Evolutionary conservation across 2,888 invertebrate species (phyloP).

Genomic region (Lathronympha strigana): DNA sequence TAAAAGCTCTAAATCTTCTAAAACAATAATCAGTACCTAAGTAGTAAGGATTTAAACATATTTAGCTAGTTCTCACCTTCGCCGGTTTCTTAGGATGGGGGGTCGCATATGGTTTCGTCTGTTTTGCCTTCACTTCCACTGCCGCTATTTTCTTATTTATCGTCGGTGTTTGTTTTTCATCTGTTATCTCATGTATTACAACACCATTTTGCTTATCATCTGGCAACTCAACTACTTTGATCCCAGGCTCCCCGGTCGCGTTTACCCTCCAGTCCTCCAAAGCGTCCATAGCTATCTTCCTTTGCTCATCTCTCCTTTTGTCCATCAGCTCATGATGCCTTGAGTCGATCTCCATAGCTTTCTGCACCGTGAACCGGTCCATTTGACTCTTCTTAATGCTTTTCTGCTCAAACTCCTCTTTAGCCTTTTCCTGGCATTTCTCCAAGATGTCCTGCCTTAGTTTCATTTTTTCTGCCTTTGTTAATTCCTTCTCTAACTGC

Average conservation of each 20-base stretch:
- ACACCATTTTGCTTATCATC: constrained; percentile 42
- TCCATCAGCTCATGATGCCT: constrained; percentile 86
- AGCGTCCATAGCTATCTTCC: constrained; percentile 86
- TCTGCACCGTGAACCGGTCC: constrained; percentile 81
- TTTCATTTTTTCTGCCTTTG: constrained; percentile 82
- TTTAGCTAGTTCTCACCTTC: constrained; percentile 14
- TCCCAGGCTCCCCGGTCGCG: constrained; percentile 47
- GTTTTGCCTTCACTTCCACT: constrained; percentile 30
- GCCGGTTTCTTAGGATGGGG: constrained; percentile 39
- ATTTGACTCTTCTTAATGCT: constrained; percentile 79
- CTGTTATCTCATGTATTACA: constrained; percentile 41
- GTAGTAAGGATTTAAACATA: too few species aligned
- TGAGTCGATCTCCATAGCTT: constrained; percentile 77
- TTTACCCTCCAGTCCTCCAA: constrained; percentile 85
- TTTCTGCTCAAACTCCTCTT: constrained; percentile 81
- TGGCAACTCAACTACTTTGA: constrained; percentile 33
- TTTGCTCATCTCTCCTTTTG: constrained; percentile 84
- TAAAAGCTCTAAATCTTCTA: too few species aligned
- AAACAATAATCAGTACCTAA: too few species aligned
- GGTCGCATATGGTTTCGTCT: constrained; percentile 39
- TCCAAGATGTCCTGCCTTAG: constrained; percentile 84
- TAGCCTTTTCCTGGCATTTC: constrained; percentile 81
- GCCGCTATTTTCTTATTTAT: constrained; percentile 6
- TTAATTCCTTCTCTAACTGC: constrained; percentile 79
- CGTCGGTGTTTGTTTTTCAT: constrained; percentile 32